Evolutionary conservation across 2,888 invertebrate species (phyloP).

Genomic region (Xiphydria camelus): DNA sequence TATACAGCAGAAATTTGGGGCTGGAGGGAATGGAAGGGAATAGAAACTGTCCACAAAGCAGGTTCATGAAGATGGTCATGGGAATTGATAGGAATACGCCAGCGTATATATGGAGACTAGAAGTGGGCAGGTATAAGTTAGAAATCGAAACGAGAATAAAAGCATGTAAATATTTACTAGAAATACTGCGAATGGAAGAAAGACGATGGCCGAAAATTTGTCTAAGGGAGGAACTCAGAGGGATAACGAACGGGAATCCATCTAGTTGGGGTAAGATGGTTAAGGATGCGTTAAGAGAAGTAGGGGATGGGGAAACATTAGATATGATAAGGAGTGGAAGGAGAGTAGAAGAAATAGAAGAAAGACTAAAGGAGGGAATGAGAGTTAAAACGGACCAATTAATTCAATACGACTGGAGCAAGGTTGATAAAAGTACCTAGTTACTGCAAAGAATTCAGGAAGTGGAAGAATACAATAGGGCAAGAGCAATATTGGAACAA

Average conservation of each 20-base stretch:
- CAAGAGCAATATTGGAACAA: too few species aligned
- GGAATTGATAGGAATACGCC: not conserved
- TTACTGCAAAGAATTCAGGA: too few species aligned
- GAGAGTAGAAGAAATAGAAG: too few species aligned
- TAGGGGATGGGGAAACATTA: constrained; percentile 5
- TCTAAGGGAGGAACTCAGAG: constrained; percentile 10
- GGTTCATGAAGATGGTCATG: not conserved
- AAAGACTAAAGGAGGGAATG: too few species aligned
- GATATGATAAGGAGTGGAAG: not conserved
- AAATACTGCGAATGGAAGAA: constrained; percentile 7
- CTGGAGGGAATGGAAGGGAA: not conserved
- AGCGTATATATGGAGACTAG: not conserved
- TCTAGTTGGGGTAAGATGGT: constrained; percentile 11
- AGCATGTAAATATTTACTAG: not conserved
- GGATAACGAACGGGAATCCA: constrained; percentile 6
- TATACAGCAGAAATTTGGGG: constrained; percentile 2
- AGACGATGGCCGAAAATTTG: constrained; percentile 17
- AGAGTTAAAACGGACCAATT: too few species aligned
- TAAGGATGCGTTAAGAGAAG: constrained; percentile 3
- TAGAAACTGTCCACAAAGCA: not conserved
- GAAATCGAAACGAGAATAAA: not conserved
- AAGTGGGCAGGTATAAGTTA: not conserved
- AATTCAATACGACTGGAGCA: too few species aligned
- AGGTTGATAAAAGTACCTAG: too few species aligned
- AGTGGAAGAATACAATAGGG: too few species aligned